Base-by-base conservation (phyloP, 2,888 invertebrate genomes). In the Scaptomyza caliginosa region DNA sequence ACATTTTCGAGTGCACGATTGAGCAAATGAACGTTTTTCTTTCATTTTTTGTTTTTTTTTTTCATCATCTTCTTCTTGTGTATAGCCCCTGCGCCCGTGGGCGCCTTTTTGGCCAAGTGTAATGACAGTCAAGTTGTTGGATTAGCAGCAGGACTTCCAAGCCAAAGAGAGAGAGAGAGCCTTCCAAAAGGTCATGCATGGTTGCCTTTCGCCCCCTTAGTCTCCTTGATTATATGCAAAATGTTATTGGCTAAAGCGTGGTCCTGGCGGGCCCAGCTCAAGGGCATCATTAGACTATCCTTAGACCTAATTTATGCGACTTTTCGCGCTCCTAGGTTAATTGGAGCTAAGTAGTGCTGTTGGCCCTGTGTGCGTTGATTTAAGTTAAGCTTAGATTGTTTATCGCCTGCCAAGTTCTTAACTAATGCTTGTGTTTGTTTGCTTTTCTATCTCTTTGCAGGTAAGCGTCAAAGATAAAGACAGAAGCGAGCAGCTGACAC, bases 1-100 rank as follows among this genome's bases (percentile, higher is more conserved):
- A 84, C 84, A 85, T 85, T 85, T 84, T 84, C 79, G 81, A 85
- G 83, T 82, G 83, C 84, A 84, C 83, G 85, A 83, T 83, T 83
- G 83, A 83, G 84, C 84, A 84, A 83, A 83, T 84, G 77, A 82
- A 82, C 76, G 73, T 23, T 50, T 54, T 39, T 50, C 42, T 8
- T 42, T 23, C 76, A 71, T 23, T 50, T 54, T 39, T 50, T 49
- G 10, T 42, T 23, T n/a, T 4, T 0, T 23, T 1, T 5, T 23
- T 16, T n/a, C n/a, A n/a, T n/a, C n/a, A n/a, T n/a, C 2, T 10
- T 43, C 7, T 21, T 0, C 7, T 13, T 32, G 30, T 34, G 51
- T 11, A 32, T 21, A 49, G 62, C 48, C 52, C 48, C 52, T 30
- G 32, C 43, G 40, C 45, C 26, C 67, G 36, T 45, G 48, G 62